Evolutionary conservation across 2,888 invertebrate genomes (phyloP), one percentile per base, ranked within the genome.

Genomic region (Epiblema foenella): DNA sequence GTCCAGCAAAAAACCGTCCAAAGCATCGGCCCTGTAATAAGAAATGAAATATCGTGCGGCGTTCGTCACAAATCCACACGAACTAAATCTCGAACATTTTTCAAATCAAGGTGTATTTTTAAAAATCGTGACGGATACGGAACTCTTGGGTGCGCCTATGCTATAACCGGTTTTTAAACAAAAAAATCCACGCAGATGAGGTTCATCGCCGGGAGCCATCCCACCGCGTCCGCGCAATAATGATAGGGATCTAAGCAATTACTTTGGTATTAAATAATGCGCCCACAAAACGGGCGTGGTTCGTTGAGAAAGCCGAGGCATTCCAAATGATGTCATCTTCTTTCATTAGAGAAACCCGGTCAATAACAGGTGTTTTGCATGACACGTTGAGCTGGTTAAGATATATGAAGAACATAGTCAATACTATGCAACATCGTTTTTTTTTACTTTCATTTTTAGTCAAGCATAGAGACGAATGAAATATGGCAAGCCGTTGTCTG

Each of bases 231-330:
- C 79, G 77, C 82, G 84, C 83, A 82, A 83, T 91, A 90, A 91
- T 90, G 89, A 92, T 91, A 90, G 87, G 86, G 85, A 90, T 89
- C 88, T 85, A 78, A 82, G 86, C 84, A 89, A 91, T 90, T 90
- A 89, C 82, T 85, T 83, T 79, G 79, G 78, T 82, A 87, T 88
- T 84, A 86, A 83, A 85, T 82, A 84, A 87, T 81, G 84, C 81
- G 77, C 81, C 82, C 80, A 82, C 81, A 65, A 69, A 63, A 79
- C 82, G 80, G 85, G 83, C 79, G 84, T 81, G 85, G 82, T 77
- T 52, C 77, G 73, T 74, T 76, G 83, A 82, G 84, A 83, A 86
- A 85, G 85, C 77, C 71, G 76, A 79, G 81, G 78, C 77, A 82
- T 82, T 80, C 78, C 73, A 79, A 82, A 80, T 84, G 84, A 83